These are phyloP conservation scores for Crypturellus tataupa DNA, from an alignment of 2,797 vertebrate genomes.

Conservation along the genomic window DNA sequence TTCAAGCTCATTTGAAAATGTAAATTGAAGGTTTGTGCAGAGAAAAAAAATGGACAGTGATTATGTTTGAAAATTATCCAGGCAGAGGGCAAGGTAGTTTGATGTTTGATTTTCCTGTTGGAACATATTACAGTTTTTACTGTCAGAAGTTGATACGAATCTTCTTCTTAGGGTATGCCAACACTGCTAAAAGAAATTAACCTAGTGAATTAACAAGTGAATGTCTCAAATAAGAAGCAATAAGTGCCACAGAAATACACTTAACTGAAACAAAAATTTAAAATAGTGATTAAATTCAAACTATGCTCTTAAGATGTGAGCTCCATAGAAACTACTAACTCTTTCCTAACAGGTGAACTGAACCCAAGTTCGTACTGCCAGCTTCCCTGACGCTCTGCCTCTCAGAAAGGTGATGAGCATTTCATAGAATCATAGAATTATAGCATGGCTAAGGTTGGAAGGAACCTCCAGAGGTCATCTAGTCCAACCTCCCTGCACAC, in stretches of 20 bases:
- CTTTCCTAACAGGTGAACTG: accelerated
- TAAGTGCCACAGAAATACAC: accelerated
- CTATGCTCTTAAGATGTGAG: accelerated
- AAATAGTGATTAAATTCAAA: neutral
- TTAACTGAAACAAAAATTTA: accelerated
- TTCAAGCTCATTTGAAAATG: accelerated
- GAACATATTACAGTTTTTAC: neutral
- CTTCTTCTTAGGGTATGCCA: neutral
- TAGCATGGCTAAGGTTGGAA: too few species aligned
- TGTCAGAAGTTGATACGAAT: accelerated
- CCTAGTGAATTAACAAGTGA: neutral
- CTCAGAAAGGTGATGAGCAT: accelerated
- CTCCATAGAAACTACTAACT: neutral
- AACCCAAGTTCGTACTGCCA: accelerated
- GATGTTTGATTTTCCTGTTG: too few species aligned
- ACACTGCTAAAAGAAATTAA: neutral
- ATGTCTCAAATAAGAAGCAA: neutral
- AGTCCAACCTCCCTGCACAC: too few species aligned
- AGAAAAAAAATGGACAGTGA: neutral
- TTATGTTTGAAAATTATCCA: neutral
- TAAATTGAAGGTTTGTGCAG: neutral
- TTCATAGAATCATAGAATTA: neutral
- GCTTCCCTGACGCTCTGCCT: accelerated
- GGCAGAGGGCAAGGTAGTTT: neutral
- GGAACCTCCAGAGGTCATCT: too few species aligned